Percentiles rank a stretch among this genome's conserved stretches.
Evolutionary conservation across 2,888 invertebrate genomes (phyloP).

Genomic region (Phengaris arion): DNA sequence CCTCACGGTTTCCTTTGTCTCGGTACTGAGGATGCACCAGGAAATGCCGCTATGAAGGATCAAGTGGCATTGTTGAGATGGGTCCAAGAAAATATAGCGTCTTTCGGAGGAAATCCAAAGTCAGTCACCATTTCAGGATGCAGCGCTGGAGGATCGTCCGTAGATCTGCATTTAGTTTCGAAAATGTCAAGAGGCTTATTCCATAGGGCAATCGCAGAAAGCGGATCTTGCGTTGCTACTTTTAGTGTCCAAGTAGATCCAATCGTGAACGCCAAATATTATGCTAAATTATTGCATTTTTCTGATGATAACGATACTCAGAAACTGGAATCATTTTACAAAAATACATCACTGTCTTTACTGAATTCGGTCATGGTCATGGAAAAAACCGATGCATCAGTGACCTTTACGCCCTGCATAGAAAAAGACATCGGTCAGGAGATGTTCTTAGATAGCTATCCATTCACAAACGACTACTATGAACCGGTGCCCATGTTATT

Average conservation of each 20-base stretch:
- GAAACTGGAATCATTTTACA: constrained; percentile 51
- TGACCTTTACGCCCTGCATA: constrained; percentile 42
- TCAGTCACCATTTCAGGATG: constrained; percentile 46
- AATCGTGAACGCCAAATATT: constrained; percentile 39
- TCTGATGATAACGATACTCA: constrained; percentile 44
- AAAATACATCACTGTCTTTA: constrained; percentile 42
- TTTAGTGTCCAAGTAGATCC: constrained; percentile 41
- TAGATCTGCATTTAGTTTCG: constrained; percentile 41
- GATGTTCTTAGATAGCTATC: constrained; percentile 47
- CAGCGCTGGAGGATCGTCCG: constrained; percentile 44
- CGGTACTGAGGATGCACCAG: constrained; percentile 4
- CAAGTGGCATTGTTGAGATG: constrained; percentile 43
- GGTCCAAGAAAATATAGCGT: constrained; percentile 45
- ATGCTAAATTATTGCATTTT: constrained; percentile 41
- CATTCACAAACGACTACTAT: constrained; percentile 42
- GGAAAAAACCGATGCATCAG: constrained; percentile 39
- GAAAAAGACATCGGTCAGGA: constrained; percentile 41
- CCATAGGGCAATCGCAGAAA: constrained; percentile 41
- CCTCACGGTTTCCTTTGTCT: constrained; percentile 20
- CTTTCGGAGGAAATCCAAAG: constrained; percentile 44
- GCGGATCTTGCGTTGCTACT: constrained; percentile 38
- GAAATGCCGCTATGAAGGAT: constrained; percentile 44
- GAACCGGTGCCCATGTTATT: constrained; percentile 50
- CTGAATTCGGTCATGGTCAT: constrained; percentile 38
- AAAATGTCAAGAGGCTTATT: constrained; percentile 37